Evolutionary conservation across 2,888 invertebrate species (phyloP), one percentile per base, ranked within the genome.

Genomic region (Bellardia bayeri): DNA sequence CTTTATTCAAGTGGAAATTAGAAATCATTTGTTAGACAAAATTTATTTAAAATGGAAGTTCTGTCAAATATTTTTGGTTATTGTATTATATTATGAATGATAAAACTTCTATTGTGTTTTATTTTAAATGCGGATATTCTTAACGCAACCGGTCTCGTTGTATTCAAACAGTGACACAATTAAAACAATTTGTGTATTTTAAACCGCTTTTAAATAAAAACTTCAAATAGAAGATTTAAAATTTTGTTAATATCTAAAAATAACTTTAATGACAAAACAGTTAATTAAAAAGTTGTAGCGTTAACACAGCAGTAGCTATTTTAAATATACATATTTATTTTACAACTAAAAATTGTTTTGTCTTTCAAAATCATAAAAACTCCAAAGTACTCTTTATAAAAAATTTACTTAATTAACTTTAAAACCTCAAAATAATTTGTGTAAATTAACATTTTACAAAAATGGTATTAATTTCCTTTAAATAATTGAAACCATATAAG

Each of bases 381-480:
- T 23, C 23, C 23, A 23, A 1, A 23, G 23, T 23, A 23, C 23
- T 23, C 23, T 23, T 23, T 23, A 23, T n/a, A 23, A 23, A 23
- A 23, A 23, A 40, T 0, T 9, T 42, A 49, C 45, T 45, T 61
- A 58, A 58, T 74, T 61, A 82, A 68, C 14, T 51, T 63, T 42
- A 58, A 78, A 45, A 45, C 40, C 7, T 30, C n/a, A n/a, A 42
- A 3, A 75, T 16, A 51, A 14, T 49, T 63, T 56, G 33, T 54
- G n/a, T 37, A 74, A 66, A 75, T 74, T 82, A 13, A 63, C 63
- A 56, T 61, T 23, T 79, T 79, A 66, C 58, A 30, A 74, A 79
- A 79, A 79, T 79, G 74, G 80, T 13, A 23, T 69, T 51, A 54
- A 85, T 75, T 85, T 85, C 85, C 85, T 85, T 58, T 69, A 56